Conservation (phyloP, 2,888 invertebrate species). For the Vesta saturnalis region DNA sequence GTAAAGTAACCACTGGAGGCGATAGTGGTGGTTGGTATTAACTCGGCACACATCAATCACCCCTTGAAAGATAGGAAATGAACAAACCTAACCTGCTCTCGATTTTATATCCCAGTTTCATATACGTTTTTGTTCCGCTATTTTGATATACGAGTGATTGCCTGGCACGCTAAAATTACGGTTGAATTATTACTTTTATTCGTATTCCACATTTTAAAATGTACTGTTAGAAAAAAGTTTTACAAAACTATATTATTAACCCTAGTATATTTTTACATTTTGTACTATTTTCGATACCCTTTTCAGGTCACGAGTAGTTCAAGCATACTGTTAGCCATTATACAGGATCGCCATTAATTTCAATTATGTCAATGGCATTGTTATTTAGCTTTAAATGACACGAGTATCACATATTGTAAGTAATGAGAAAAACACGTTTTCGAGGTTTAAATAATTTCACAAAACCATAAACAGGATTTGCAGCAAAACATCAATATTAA, state of each 20-base stretch:
- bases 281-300: neutral
- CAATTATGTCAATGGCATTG: no score
- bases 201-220: constrained; percentile 20
- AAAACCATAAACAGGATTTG: no score
- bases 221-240: neutral
- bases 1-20: constrained; percentile 30
- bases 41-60: constrained; percentile 60
- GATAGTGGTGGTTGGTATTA: constrained; percentile 27
- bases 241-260: neutral
- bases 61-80: constrained; percentile 62
- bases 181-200: constrained; percentile 27
- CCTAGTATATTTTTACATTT: neutral
- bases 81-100: constrained; percentile 59
- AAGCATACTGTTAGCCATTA: no score
- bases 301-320: neutral
- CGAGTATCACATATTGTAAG: no score
- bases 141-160: constrained; percentile 46
- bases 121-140: constrained; percentile 41
- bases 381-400: no score
- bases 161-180: constrained; percentile 43
- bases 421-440: no score
- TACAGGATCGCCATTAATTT: no score
- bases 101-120: constrained; percentile 55
- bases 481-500: no score
- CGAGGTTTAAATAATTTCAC: no score